Conservation (phyloP, 2,797 vertebrate genomes). For the Staurois parvus region DNA sequence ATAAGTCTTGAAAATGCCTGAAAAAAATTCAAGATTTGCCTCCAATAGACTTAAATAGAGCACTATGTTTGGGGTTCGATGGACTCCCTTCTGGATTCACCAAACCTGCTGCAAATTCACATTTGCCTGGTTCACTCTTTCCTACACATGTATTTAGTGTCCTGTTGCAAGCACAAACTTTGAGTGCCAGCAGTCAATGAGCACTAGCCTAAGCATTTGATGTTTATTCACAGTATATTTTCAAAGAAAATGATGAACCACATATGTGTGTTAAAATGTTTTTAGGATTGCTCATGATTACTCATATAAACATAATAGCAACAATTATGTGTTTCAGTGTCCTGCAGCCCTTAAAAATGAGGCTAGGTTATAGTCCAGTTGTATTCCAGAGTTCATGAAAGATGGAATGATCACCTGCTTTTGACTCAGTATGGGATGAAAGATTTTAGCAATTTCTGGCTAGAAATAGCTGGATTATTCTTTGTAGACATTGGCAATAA, state of each 20-base stretch:
- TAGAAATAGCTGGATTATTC: background rate
- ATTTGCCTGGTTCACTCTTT: no score
- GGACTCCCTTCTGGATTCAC: no score
- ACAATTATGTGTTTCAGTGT: background rate
- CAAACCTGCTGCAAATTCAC: no score
- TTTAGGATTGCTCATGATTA: background rate
- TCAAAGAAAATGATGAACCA: background rate
- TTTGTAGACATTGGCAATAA: background rate
- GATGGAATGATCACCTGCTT: background rate
- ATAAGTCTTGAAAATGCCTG: no score
- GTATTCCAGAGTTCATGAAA: background rate
- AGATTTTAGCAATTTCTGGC: background rate
- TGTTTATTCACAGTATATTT: background rate
- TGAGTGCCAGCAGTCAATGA: no score
- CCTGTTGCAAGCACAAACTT: no score
- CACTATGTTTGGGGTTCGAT: no score
- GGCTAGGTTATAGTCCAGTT: background rate
- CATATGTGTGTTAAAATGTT: background rate
- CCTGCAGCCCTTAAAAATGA: no score
- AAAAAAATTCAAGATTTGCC: no score
- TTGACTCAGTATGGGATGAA: background rate
- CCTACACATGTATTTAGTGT: no score
- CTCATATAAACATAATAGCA: background rate
- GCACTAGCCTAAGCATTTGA: no score
- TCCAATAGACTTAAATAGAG: no score